Base-by-base conservation (phyloP, 2,888 invertebrate species). In the Torymus tubicola region DNA sequence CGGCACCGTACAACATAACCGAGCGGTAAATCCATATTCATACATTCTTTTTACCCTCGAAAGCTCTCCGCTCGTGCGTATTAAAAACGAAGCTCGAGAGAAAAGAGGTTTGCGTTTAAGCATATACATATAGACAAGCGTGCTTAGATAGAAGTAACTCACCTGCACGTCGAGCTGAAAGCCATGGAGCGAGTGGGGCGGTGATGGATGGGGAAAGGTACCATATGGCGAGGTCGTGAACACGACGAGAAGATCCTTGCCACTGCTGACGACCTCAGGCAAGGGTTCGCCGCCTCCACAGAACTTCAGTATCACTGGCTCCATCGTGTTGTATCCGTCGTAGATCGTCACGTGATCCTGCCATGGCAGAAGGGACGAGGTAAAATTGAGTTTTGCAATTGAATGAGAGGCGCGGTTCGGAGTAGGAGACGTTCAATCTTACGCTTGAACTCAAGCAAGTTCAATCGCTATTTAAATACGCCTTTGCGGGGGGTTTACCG, bases 201-300 rank as follows among this genome's bases (percentile, higher is more conserved):
- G 95, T 16, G 94, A 94, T 3, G 96, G 96, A 90, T 96, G 95
- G 84, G 96, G 93, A 91, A 97, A 96, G 84, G 97, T 97, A 84
- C 97, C 97, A 89, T 95, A 97, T 8, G 97, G 96, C 21, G 97
- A 97, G 64, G 97, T 96, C 81, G 96, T 96, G 90, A 97, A 97
- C 92, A 97, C 97, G 50, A 97, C 96, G 84, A 97, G 92, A 85
- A 97, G 92, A 91, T 97, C 97, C 81, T 96, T 96, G 0, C 97
- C 96, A 89, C 96, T 97, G 84, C 96, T 96, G 85, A 96, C 94
- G 53, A 97, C 95, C 88, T 96, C 95, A 13, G 97, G 97, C 75
- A 97, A 95, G 3, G 96, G 93, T 87, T 96, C 96, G 57, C 96
- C 96, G 65, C 97, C 96, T 11, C 97, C 96, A 88, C 97, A 97